Conservation (phyloP, 2,113 vertebrate genomes). For the Ptilonorhynchus violaceus region DNA sequence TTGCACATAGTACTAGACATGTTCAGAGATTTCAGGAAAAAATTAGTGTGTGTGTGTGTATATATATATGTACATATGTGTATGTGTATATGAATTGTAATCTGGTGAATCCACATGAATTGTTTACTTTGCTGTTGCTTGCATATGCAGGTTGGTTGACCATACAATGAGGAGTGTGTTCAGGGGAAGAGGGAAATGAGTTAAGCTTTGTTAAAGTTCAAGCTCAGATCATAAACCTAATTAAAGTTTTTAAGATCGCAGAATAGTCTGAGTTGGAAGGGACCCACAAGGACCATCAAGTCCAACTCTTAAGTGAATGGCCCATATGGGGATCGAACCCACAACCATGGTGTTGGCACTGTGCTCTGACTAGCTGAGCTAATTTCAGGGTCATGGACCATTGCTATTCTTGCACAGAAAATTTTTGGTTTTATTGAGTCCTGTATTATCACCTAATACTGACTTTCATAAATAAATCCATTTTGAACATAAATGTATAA, state of each 20-base stretch:
- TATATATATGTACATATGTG: neutral
- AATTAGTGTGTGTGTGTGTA: neutral
- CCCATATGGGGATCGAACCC: accelerated
- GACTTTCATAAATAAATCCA: neutral
- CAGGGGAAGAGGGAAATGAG: neutral
- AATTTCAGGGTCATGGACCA: neutral
- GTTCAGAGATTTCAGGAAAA: neutral
- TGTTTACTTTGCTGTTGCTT: neutral
- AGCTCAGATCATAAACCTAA: neutral
- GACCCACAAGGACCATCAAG: neutral
- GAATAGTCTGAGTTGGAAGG: neutral
- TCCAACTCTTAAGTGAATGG: neutral
- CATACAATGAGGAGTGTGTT: accelerated
- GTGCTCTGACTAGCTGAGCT: neutral
- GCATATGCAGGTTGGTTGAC: neutral
- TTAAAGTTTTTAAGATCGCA: neutral
- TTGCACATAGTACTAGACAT: neutral
- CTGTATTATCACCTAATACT: neutral
- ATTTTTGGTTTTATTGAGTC: neutral
- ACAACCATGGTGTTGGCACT: neutral
- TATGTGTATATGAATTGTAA: neutral
- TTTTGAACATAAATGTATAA: neutral
- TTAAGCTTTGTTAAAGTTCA: neutral
- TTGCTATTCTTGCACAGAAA: neutral
- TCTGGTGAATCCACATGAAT: neutral